Evolutionary conservation across 2,888 invertebrate genomes (phyloP).

Genomic region (Melipona beecheii): DNA sequence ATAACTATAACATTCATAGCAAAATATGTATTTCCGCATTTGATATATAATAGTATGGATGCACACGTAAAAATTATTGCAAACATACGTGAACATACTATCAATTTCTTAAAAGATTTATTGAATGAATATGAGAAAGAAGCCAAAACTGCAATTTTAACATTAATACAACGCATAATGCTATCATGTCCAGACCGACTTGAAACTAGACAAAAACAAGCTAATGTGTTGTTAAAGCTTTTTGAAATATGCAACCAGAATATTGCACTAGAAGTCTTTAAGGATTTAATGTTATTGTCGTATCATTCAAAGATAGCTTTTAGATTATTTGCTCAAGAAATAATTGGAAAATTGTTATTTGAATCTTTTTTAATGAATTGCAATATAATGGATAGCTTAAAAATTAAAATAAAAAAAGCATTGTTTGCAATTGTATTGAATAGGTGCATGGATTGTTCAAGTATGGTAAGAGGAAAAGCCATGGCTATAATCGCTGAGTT

Average conservation of each 20-base stretch:
- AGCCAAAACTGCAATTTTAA: constrained; percentile 70
- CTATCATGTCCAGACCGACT: constrained; percentile 78
- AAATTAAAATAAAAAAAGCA: constrained; percentile 64
- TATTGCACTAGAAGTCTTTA: constrained; percentile 62
- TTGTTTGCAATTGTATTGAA: constrained; percentile 85
- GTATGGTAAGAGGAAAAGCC: constrained; percentile 87
- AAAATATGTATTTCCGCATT: constrained; percentile 81
- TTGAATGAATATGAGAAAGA: constrained; percentile 64
- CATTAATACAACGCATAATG: constrained; percentile 78
- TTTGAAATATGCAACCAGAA: constrained; percentile 70
- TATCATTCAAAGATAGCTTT: constrained; percentile 83
- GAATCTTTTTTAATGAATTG: constrained; percentile 59
- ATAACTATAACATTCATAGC: constrained; percentile 81
- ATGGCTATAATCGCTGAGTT: constrained; percentile 86
- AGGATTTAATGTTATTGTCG: constrained; percentile 73
- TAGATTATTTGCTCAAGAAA: constrained; percentile 85
- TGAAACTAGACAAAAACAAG: constrained; percentile 80
- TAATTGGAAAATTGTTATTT: constrained; percentile 83
- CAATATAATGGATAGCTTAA: constrained; percentile 27
- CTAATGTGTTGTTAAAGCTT: constrained; percentile 75
- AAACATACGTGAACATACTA: constrained; percentile 73
- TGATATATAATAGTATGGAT: constrained; percentile 71
- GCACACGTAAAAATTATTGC: constrained; percentile 66
- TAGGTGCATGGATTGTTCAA: constrained; percentile 86
- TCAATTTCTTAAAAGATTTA: constrained; percentile 75